Percentiles rank a stretch among this genome's conserved stretches.
Evolutionary conservation across 2,797 vertebrate species (phyloP).

Genomic region (Myoxocephalus aenaeus): DNA sequence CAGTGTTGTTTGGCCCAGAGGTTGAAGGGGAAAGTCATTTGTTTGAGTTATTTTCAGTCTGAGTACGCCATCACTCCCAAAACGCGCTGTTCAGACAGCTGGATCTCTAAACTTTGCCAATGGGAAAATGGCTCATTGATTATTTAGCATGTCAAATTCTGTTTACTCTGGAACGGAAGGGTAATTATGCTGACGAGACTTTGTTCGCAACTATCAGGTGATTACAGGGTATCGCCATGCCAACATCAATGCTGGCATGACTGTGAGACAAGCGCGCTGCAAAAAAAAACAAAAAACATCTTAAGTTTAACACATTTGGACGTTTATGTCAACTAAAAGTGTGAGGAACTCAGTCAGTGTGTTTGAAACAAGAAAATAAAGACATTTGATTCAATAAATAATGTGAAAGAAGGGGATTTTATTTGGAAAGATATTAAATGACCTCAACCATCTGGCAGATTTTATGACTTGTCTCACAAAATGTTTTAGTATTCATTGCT

Average conservation of each 20-base stretch:
- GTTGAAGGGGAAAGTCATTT: constrained; percentile 48
- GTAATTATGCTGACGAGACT: constrained; percentile 47
- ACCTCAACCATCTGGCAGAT: not conserved
- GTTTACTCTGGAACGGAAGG: constrained; percentile 38
- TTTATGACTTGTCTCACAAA: not conserved
- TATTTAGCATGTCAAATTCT: constrained; percentile 55
- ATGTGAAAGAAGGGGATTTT: not conserved
- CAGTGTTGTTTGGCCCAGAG: constrained; percentile 24
- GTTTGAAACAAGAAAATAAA: not conserved
- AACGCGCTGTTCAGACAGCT: constrained; percentile 49
- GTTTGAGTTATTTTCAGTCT: constrained; percentile 55
- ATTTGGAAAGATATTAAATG: not conserved
- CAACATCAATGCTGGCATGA: constrained; percentile 18
- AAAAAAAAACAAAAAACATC: constrained; percentile 3
- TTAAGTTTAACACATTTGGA: not conserved
- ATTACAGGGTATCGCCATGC: constrained; percentile 9
- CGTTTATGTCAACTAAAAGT: not conserved
- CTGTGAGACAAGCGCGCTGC: not conserved
- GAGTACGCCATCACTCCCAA: constrained; percentile 22
- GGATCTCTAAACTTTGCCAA: constrained; percentile 32
- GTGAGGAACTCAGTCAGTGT: not conserved
- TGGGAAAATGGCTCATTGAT: constrained; percentile 49
- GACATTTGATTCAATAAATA: not conserved
- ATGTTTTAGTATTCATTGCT: not conserved
- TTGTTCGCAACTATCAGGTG: constrained; percentile 25